These are phyloP conservation scores for Sebastes nivosus DNA, from an alignment of 2,797 vertebrate genomes.

Conservation along the genomic window DNA sequence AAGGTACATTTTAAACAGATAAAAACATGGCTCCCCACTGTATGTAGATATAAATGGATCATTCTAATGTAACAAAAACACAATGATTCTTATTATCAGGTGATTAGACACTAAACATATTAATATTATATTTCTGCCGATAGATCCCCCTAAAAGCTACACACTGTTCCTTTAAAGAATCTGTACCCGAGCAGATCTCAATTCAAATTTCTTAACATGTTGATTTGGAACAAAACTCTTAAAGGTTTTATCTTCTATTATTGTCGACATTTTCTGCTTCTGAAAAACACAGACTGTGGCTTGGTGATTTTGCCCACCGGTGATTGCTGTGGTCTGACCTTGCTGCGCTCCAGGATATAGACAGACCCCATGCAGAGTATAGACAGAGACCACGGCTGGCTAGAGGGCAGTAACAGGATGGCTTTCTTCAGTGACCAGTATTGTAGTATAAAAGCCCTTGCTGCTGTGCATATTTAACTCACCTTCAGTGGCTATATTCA, in stretches of 20 bases:
- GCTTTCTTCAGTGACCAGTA: conserved; percentile 79
- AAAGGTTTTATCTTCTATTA: background rate
- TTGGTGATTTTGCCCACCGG: conserved; percentile 38
- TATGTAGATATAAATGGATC: too few relatives aligned
- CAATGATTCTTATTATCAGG: too few relatives aligned
- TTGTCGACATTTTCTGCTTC: conserved; percentile 48
- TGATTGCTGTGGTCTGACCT: conserved; percentile 59
- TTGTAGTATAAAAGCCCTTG: conserved; percentile 82
- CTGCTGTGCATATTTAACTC: conserved; percentile 83
- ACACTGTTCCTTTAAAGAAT: background rate
- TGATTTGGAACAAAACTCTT: conserved; percentile 2
- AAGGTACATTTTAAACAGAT: fast-evolving
- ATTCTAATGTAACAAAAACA: too few relatives aligned
- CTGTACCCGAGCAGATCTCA: background rate
- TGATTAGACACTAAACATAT: too few relatives aligned
- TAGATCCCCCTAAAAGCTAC: too few relatives aligned
- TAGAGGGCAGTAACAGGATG: conserved; percentile 79
- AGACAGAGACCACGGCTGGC: conserved; percentile 72
- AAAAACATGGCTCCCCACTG: too few relatives aligned
- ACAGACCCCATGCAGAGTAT: conserved; percentile 66
- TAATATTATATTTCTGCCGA: too few relatives aligned
- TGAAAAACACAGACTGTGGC: conserved; percentile 53
- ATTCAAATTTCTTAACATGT: background rate
- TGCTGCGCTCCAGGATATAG: conserved; percentile 52
- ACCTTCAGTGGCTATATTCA: conserved; percentile 58